Evolutionary conservation across 2,888 invertebrate genomes (phyloP).

Genomic region (Lepidocyrtoides sp.): DNA sequence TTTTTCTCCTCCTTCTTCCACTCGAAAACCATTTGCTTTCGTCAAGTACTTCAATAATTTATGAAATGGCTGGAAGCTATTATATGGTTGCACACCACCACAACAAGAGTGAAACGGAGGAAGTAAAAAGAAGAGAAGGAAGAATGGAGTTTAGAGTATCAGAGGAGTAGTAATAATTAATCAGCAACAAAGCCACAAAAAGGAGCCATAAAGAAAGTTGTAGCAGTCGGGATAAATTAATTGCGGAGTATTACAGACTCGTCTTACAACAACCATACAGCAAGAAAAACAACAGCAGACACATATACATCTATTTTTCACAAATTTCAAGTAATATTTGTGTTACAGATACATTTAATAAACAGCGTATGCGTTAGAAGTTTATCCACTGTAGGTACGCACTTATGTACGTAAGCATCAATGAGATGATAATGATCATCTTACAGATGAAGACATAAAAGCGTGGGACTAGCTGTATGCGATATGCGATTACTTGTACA

Average conservation of each 20-base stretch:
- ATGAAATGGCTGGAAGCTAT: constrained; percentile 73
- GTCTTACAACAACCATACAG: background rate
- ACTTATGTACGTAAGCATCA: background rate
- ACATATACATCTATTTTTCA: too few species aligned
- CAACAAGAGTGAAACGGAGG: constrained; percentile 17
- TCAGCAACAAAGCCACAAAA: constrained; percentile 69
- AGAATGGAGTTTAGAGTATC: constrained; percentile 24
- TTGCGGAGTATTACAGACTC: constrained; percentile 40
- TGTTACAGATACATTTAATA: too few species aligned
- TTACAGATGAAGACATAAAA: background rate
- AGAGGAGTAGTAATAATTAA: constrained; percentile 73
- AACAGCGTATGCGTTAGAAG: background rate
- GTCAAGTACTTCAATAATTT: constrained; percentile 76
- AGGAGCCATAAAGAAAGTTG: constrained; percentile 71
- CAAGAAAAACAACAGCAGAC: background rate
- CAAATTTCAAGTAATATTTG: too few species aligned
- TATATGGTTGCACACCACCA: constrained; percentile 56
- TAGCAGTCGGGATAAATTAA: constrained; percentile 69
- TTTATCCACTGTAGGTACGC: too few species aligned
- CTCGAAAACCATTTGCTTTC: constrained; percentile 60
- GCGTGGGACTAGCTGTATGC: background rate
- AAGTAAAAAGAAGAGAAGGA: background rate
- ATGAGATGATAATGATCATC: constrained; percentile 17
- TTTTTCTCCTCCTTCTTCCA: background rate
- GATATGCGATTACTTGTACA: too few species aligned